Evolutionary conservation across 2,888 invertebrate genomes (phyloP).

Genomic region (Eugnorisma glareosa): DNA sequence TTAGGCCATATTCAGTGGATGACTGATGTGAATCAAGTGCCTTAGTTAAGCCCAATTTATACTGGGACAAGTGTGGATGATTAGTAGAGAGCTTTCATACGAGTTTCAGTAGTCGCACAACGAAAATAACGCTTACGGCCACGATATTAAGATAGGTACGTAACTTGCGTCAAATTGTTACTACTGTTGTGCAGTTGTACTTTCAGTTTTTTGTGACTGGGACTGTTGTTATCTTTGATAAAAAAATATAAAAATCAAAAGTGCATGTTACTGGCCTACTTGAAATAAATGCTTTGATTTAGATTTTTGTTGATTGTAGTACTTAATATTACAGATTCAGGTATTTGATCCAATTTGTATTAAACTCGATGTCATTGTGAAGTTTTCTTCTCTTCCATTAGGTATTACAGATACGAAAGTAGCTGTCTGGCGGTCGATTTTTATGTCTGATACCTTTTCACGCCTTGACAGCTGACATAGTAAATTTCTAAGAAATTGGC

Average conservation of each 20-base stretch:
- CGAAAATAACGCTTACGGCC: neutral
- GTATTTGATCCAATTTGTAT: neutral
- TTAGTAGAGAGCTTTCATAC: neutral
- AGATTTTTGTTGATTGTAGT: neutral
- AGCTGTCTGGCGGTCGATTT: neutral
- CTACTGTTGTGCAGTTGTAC: neutral
- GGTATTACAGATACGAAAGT: neutral
- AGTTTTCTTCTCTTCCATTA: neutral
- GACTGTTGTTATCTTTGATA: no score
- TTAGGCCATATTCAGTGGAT: conserved; percentile 16
- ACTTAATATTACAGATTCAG: no score
- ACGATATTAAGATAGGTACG: neutral
- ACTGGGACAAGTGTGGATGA: conserved; percentile 23
- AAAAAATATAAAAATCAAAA: no score
- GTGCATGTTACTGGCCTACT: no score
- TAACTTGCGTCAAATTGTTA: neutral
- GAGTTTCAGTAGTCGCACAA: neutral
- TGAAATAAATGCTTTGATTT: no score
- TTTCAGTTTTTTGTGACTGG: no score
- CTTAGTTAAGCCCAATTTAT: conserved; percentile 27
- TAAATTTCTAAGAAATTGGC: neutral
- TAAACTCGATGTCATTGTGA: neutral
- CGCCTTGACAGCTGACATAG: neutral
- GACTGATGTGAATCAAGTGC: conserved; percentile 24
- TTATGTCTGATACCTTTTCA: neutral